Percentiles rank a stretch among this genome's conserved stretches.
Conservation (phyloP, 1,140 invertebrate species). For the Batillaria attramentaria region DNA sequence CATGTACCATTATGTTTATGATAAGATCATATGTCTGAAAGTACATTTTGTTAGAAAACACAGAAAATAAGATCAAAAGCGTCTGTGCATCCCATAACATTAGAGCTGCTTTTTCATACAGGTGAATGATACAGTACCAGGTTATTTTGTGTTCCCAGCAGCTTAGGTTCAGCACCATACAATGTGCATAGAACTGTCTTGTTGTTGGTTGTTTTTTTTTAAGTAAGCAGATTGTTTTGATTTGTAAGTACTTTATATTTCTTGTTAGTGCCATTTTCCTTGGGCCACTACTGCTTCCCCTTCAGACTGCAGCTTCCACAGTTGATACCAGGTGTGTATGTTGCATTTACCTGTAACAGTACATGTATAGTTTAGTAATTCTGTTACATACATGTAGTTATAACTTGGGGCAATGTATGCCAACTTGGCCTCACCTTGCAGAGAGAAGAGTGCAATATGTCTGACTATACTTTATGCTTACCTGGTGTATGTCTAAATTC, state of each 20-base stretch:
- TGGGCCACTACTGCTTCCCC: conserved; percentile 33
- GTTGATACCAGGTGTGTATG: conserved; percentile 22
- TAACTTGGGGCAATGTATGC: background rate
- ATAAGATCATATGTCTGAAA: background rate
- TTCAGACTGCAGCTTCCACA: conserved; percentile 27
- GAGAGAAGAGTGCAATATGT: background rate
- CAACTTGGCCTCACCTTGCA: background rate
- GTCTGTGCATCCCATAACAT: background rate
- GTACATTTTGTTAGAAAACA: background rate
- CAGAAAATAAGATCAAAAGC: background rate
- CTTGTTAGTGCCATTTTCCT: conserved; percentile 30
- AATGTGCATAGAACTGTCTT: background rate
- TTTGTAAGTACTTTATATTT: background rate
- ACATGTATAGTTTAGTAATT: background rate
- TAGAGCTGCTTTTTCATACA: background rate
- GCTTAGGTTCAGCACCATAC: background rate
- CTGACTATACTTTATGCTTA: no score
- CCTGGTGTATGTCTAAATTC: background rate
- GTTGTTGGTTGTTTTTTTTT: background rate
- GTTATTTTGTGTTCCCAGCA: background rate
- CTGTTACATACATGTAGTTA: no score
- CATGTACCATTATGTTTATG: background rate
- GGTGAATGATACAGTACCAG: background rate
- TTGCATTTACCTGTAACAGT: background rate
- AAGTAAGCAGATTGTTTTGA: background rate